A percentile compares a stretch with the other conserved stretches of the same genome.
These are phyloP conservation scores for Rhyacophila evoluta DNA, from an alignment of 2,888 invertebrate genomes.

Conservation along the genomic window DNA sequence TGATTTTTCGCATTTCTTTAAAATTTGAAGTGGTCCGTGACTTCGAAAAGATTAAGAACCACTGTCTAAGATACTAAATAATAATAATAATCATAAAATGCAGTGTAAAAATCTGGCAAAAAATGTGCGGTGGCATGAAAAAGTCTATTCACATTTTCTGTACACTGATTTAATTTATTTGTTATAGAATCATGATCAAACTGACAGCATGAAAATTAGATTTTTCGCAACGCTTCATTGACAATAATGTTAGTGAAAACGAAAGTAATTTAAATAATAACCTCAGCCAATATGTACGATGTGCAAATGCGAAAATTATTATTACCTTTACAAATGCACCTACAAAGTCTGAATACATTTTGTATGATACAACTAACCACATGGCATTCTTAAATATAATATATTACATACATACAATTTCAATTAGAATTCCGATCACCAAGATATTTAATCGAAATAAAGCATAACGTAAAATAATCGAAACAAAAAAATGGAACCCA, in stretches of 20 bases:
- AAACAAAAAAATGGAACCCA: too few relatives aligned
- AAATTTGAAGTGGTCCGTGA: too few relatives aligned
- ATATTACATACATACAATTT: too few relatives aligned
- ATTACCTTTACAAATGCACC: neutral
- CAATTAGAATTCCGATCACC: too few relatives aligned
- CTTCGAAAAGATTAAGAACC: too few relatives aligned
- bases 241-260: neutral
- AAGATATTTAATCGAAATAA: too few relatives aligned
- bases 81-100: too few relatives aligned
- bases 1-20: too few relatives aligned
- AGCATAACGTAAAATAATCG: too few relatives aligned
- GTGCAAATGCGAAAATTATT: too few relatives aligned
- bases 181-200: neutral
- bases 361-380: neutral
- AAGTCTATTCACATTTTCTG: neutral
- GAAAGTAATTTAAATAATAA: conserved; percentile 12
- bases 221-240: neutral
- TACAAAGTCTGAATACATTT: neutral
- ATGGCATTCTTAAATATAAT: too few relatives aligned
- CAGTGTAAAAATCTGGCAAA: neutral
- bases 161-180: neutral
- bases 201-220: neutral
- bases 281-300: neutral
- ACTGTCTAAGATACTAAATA: too few relatives aligned
- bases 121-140: neutral